These are phyloP conservation scores for Limnephilus auricula DNA, from an alignment of 2,888 invertebrate species.

Conservation along the genomic window DNA sequence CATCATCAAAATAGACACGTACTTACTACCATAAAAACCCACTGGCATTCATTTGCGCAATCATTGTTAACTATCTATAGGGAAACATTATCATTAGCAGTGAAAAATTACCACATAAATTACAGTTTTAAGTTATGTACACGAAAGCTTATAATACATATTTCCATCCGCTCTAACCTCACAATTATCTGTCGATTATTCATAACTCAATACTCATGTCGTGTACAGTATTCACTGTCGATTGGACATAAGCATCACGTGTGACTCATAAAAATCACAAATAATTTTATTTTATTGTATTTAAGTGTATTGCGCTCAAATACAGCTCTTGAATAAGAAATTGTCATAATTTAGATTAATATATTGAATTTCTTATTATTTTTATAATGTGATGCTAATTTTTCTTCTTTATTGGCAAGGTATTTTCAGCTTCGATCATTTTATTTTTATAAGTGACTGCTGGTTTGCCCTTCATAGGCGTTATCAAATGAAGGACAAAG, in stretches of 20 bases:
- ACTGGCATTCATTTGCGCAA: conserved; percentile 11
- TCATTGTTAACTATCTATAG: conserved; percentile 44
- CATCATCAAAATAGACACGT: neutral
- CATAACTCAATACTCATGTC: neutral
- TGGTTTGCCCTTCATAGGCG: neutral
- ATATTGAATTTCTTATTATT: neutral
- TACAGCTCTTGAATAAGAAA: neutral
- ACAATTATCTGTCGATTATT: conserved; percentile 43
- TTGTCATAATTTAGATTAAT: neutral
- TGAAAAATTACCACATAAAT: conserved; percentile 52
- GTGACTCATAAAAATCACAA: neutral
- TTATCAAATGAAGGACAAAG: neutral
- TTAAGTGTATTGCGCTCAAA: too few species aligned
- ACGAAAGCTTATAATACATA: conserved; percentile 20
- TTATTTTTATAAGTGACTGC: neutral
- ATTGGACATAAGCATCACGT: neutral
- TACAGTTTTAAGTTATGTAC: conserved; percentile 47
- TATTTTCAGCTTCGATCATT: neutral
- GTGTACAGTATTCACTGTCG: conserved; percentile 4
- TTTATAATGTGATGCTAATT: neutral
- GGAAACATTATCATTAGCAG: conserved; percentile 48
- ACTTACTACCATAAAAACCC: neutral
- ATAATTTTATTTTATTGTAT: too few species aligned
- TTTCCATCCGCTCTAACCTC: conserved; percentile 14
- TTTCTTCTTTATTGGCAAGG: neutral